These are phyloP conservation scores for Acronicta leporina DNA, from an alignment of 2,888 invertebrate species.

Conservation along the genomic window DNA sequence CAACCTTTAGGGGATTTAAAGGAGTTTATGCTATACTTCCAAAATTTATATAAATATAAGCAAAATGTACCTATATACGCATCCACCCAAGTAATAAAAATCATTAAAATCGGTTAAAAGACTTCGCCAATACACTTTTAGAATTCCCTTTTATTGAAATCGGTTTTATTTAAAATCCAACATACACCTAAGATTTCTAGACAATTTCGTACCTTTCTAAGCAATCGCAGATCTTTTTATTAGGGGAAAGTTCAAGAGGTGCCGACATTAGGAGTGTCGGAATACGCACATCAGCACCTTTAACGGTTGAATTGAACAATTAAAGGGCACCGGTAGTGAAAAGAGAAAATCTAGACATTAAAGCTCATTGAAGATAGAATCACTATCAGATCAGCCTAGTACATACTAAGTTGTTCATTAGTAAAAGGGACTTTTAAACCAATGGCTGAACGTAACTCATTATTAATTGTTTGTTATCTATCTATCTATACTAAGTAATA, in stretches of 20 bases:
- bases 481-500: no score
- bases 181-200: constrained; percentile 3
- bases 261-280: constrained; percentile 29
- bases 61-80: no score
- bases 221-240: constrained; percentile 43
- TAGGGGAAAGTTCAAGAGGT: constrained; percentile 38
- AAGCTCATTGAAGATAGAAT: constrained; percentile 22
- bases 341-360: constrained; percentile 31
- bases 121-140: no score
- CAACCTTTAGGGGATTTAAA: background rate
- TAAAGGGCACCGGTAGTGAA: constrained; percentile 28
- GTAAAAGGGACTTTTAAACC: no score
- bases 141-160: no score
- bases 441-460: no score
- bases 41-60: no score
- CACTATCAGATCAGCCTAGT: constrained; percentile 5
- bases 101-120: no score
- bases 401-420: background rate
- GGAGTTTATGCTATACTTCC: no score
- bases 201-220: constrained; percentile 24
- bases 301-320: constrained; percentile 21
- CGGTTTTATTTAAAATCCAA: background rate
- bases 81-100: no score
- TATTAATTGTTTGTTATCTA: no score
- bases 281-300: constrained; percentile 37